A percentile compares a stretch with the other conserved stretches of the same genome.
phyloP scores from a whole-genome alignment of 2,888 invertebrate species.

The Xanthorhoe designata region DNA sequence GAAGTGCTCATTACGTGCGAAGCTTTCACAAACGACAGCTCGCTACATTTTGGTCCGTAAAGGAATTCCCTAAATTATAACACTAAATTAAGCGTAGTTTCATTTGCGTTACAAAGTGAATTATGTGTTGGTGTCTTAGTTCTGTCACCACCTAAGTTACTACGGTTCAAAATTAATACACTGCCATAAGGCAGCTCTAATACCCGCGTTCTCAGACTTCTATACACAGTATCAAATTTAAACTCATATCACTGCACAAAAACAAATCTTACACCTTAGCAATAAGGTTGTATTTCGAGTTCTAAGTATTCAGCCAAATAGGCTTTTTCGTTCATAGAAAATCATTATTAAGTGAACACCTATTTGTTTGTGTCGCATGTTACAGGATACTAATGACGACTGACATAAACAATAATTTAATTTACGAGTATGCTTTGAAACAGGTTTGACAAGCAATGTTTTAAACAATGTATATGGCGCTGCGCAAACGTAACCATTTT shows the following conservation, averaged over 20 bases:
- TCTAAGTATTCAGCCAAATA: conserved; percentile 47
- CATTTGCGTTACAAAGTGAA: conserved; percentile 84
- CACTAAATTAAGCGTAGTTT: conserved; percentile 85
- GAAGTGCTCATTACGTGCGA: conserved; percentile 25
- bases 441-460: conserved; percentile 34
- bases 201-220: conserved; percentile 73
- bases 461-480: conserved; percentile 28
- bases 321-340: conserved; percentile 59
- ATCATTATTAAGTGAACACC: conserved; percentile 83
- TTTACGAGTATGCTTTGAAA: conserved; percentile 42
- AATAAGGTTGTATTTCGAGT: conserved; percentile 46
- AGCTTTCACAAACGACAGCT: conserved; percentile 35
- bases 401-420: conserved; percentile 76
- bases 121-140: conserved; percentile 85
- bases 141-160: conserved; percentile 85
- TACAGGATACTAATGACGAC: conserved; percentile 80
- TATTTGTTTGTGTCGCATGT: conserved; percentile 83
- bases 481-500: too few relatives aligned
- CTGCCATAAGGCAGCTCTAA: conserved; percentile 83
- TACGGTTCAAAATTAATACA: conserved; percentile 86
- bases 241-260: conserved; percentile 47
- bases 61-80: conserved; percentile 84
- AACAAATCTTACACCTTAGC: conserved; percentile 43
- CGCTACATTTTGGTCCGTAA: conserved; percentile 59
- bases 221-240: conserved; percentile 81